These are phyloP conservation scores for Pogonocichla stellata DNA, from an alignment of 2,113 vertebrate species.

Conservation along the genomic window DNA sequence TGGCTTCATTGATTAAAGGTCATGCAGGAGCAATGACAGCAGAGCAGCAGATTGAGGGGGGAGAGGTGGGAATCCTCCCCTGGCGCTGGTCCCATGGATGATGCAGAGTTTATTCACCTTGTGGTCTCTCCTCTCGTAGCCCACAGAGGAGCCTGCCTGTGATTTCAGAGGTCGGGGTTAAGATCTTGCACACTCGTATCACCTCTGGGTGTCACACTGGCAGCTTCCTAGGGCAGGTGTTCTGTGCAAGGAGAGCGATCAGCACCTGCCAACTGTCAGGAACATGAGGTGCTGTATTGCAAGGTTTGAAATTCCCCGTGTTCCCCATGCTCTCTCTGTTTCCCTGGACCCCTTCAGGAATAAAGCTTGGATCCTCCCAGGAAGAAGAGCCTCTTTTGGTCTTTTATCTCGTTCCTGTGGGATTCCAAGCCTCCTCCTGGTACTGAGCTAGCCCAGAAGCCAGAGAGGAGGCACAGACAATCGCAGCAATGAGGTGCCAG, in stretches of 20 bases:
- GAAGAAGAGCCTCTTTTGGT: no score
- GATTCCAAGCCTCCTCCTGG: no score
- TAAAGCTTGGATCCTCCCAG: no score
- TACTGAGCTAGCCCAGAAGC: no score
- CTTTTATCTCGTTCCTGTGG: no score
- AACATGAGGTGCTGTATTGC: no score
- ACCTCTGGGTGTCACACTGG: background rate
- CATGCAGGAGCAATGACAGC: background rate
- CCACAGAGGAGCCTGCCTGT: fast-evolving
- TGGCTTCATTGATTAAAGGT: background rate
- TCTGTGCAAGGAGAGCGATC: background rate
- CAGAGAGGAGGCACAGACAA: no score
- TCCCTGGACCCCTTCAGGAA: no score
- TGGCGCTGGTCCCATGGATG: fast-evolving
- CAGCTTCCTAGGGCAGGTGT: background rate
- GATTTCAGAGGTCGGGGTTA: background rate
- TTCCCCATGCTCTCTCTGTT: no score
- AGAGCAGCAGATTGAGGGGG: fast-evolving
- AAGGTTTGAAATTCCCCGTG: no score
- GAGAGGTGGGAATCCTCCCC: background rate
- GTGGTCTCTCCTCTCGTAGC: background rate
- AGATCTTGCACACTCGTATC: fast-evolving
- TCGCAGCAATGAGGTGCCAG: background rate
- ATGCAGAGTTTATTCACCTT: background rate
- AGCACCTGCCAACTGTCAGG: background rate